Base-by-base conservation (phyloP, 2,113 vertebrate genomes). In the Talpa occidentalis region DNA sequence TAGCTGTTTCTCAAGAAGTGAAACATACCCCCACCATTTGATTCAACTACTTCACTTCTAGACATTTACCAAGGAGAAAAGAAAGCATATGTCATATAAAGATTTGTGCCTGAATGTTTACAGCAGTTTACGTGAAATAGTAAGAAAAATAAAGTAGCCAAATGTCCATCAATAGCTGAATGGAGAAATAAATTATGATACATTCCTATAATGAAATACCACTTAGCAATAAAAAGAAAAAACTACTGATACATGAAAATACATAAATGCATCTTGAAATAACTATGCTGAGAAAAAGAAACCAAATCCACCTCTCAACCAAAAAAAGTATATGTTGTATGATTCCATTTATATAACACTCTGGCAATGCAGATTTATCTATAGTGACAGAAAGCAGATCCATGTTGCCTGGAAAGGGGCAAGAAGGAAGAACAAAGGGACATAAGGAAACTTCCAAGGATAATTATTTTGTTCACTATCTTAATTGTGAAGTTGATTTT, bases 1-100 rank as follows among this genome's bases (percentile, higher is more conserved):
- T 21, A 77, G 37, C 6, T 64, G 26, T 93, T 74, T 56, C 76
- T 91, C 85, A 81, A 79, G 37, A 83, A 85, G 52, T 69, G 80
- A 32, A 54, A 88, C 59, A 44, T n/a, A 44, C 6, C 47, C 28
- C 26, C 74, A 74, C 19, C 35, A 59, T 42, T 60, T 24, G 15
- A 78, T 62, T 42, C 14, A 47, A 44, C 28, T 81, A 86, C 49
- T 86, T 21, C 6, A 74, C 11, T 84, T 14, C 3, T 64, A 82
- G 49, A 30, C 14, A 95, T 37, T 88, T 67, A 78, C 5, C 47
- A 81, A 80, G 86, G 35, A 67, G 6, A 72, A 92, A 72, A 72
- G 10, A 49, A 60, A 82, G 42, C 32, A 73, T 24, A 64, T 28
- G 19, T 10, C 10, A 16, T 66, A n/a, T 32, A 89, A 84, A 77